Base-by-base conservation (phyloP, 2,113 vertebrate species). In the Speoplatyrhinus poulsoni region DNA sequence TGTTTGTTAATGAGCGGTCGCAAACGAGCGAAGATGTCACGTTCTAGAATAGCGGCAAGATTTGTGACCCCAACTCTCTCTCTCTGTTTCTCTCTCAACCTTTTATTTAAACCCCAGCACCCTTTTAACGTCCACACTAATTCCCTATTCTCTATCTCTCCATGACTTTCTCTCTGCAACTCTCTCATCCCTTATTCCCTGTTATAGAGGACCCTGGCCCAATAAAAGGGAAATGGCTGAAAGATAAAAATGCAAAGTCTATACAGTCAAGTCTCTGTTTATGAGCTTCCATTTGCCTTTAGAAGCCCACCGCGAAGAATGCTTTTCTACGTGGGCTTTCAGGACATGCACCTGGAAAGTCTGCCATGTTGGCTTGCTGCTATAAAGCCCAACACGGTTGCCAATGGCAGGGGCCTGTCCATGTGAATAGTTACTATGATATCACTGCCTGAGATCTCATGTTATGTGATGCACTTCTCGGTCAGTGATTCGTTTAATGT, bases 1-100 rank as follows among this genome's bases (percentile, higher is more conserved):
- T 99, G 96, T 98, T 98, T 99, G 97, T 98, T 99, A 99, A 99
- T 99, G 96, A 99, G 97, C 95, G 96, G 96, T 95, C 92, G 93
- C 96, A 96, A 98, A 98, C 95, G 96, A 98, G 96, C 91, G 87
- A 93, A 96, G 96, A 96, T 96, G 97, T 97, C 96, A 96, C 95
- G 94, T 93, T 95, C 94, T 94, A 94, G 95, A 98, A 98, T 96
- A 96, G 95, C 96, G 94, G 94, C 93, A 92, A 98, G 96, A 98
- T 98, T 98, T 98, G 96, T 96, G 96, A 95, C 94, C 95, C 72
- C 55, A 47, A 4, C 55, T 86, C 81, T 66, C 66, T 84, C 69
- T 82, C 61, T n/a, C 52, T 71, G n/a, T n/a, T 12, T 17, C 32
- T 13, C 36, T 67, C 52, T 63, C 68, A 77, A 80, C 81, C 88